These are phyloP conservation scores for Quiscalus mexicanus DNA, from an alignment of 2,113 vertebrate genomes.

Conservation along the genomic window DNA sequence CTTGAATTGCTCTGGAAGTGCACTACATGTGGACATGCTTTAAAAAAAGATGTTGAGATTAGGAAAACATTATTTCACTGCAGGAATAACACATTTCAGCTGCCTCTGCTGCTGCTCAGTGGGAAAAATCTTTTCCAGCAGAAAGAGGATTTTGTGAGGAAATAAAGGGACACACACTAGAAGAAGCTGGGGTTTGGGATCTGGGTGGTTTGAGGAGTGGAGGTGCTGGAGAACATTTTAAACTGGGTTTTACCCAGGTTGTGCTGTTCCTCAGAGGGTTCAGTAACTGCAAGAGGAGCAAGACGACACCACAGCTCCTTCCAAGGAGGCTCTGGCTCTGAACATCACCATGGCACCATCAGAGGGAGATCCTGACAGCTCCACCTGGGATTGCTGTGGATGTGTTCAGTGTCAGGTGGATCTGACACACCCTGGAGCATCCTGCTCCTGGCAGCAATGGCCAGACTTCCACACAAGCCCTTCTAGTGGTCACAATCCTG, in stretches of 20 bases:
- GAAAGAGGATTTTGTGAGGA: neutral
- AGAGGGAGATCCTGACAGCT: neutral
- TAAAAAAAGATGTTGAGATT: conserved; percentile 65
- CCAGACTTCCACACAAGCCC: neutral
- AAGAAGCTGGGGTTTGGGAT: neutral
- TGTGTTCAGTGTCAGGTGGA: neutral
- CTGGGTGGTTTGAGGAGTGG: neutral
- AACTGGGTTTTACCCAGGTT: neutral
- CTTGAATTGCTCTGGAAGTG: conserved; percentile 12
- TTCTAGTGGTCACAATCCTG: rapidly evolving
- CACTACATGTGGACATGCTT: conserved; percentile 48
- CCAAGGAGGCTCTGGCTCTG: neutral
- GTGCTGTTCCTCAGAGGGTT: neutral
- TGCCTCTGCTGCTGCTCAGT: neutral
- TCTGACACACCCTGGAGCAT: neutral
- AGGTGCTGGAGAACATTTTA: neutral
- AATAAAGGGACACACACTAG: neutral
- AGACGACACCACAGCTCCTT: neutral
- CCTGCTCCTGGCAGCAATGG: neutral
- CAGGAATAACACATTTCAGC: conserved; percentile 59
- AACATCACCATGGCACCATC: too few species aligned
- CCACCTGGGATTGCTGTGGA: neutral
- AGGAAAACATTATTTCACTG: conserved; percentile 63
- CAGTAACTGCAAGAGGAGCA: neutral
- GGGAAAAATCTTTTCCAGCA: neutral